Conservation (phyloP, 2,797 vertebrate genomes). For the Pseudochromis fuscus region DNA sequence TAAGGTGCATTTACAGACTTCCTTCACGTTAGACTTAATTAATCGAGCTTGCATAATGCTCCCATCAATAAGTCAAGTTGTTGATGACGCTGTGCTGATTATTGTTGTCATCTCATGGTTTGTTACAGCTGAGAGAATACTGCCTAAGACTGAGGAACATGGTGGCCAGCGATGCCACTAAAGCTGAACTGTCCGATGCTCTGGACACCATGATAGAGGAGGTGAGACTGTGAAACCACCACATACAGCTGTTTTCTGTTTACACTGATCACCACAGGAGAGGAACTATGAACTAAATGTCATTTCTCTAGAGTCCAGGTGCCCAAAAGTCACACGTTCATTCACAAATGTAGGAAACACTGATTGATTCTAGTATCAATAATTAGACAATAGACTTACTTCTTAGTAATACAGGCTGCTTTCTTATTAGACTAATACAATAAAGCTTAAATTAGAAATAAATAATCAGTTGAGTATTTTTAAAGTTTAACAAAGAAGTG, state of each 20-base stretch:
- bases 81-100: not conserved
- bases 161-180: slow-evolving; percentile 89
- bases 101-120: slow-evolving; percentile 12
- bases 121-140: slow-evolving; percentile 94
- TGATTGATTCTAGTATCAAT: not conserved
- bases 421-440: not conserved
- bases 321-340: not conserved
- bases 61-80: not conserved
- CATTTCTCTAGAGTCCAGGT: not conserved
- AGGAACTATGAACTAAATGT: not conserved
- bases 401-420: no score
- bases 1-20: slow-evolving; percentile 86
- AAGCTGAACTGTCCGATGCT: slow-evolving; percentile 87
- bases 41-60: not conserved
- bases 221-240: slow-evolving; percentile 83
- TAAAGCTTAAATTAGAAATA: no score
- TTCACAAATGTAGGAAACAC: not conserved
- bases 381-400: not conserved
- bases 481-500: not conserved
- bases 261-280: not conserved
- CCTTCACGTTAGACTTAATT: not conserved
- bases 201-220: slow-evolving; percentile 97
- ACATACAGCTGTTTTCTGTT: not conserved
- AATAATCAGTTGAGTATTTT: no score
- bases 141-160: slow-evolving; percentile 94